Conservation (phyloP, 92 coral and sea anemone genomes). For the Porites evermanni region DNA sequence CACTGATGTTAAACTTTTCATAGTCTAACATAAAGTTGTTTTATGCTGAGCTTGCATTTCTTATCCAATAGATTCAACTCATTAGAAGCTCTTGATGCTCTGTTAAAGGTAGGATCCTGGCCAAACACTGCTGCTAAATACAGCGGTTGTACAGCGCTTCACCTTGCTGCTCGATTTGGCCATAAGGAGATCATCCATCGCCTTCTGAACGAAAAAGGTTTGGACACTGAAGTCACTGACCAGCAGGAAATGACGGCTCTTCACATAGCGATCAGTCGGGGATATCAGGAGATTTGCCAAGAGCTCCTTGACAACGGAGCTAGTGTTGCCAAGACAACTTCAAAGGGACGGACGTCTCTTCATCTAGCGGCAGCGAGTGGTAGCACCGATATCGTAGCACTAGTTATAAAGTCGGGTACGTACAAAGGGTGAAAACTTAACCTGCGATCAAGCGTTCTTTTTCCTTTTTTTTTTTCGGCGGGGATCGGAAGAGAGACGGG, state of each 20-base stretch:
- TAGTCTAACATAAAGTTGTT: neutral
- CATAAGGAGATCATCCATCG: conserved; percentile 48
- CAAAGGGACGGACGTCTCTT: conserved; percentile 47
- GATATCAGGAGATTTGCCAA: conserved; percentile 55
- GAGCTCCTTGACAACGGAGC: conserved; percentile 52
- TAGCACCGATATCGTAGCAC: conserved; percentile 25
- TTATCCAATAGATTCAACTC: conserved; percentile 4
- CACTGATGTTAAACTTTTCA: neutral
- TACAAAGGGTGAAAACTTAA: neutral
- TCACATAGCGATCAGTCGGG: conserved; percentile 67
- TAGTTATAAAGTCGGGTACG: conserved; percentile 50
- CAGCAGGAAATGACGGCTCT: conserved; percentile 72
- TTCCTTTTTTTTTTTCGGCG: too few relatives aligned
- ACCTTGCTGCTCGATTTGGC: conserved; percentile 58
- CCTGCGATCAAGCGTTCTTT: too few relatives aligned
- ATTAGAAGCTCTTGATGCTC: conserved; percentile 15
- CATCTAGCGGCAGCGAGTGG: conserved; percentile 58
- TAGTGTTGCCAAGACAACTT: conserved; percentile 26
- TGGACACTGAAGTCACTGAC: conserved; percentile 57
- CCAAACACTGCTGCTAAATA: conserved; percentile 8
- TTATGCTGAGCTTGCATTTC: too few relatives aligned
- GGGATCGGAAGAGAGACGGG: too few relatives aligned
- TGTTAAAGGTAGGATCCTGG: conserved; percentile 52
- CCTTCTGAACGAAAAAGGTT: conserved; percentile 41
- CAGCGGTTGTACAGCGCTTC: conserved; percentile 51